Evolutionary conservation across 30 jellyfish, hydroid and myxozoan genomes (phyloP), one percentile per base, ranked within the genome.

Genomic region (Chrysaora quinquecirrha): DNA sequence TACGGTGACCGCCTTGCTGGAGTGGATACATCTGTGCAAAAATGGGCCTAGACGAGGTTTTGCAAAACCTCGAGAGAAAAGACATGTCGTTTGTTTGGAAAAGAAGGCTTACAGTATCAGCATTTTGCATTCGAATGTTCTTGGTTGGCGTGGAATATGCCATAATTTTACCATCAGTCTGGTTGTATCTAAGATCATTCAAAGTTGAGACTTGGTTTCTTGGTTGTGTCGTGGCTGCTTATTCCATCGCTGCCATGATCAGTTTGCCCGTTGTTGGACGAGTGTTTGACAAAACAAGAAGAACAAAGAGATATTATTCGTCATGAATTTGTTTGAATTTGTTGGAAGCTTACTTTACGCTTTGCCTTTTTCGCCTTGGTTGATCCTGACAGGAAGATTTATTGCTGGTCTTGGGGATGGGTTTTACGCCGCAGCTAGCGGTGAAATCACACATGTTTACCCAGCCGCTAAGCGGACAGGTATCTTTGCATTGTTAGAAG

Each of bases 361-460:
- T 19, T 49, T 94, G 71, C 99, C 96, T 2, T 87, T 83, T 78
- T 83, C 96, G 4, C 87, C 86, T 0, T 87, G 96, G 91, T 38
- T 94, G 71, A 38, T 80, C 48, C 69, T 94, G 1, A 60, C 47
- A 10, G 99, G 99, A 46, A 60, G 99, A 27, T 82, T 87, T 46
- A 48, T 94, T 1, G 97, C 99, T 7, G 99, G 99, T 19, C 71
- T 87, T 10, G 99, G 99, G 16, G 99, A 94, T 66, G 99, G 99
- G 2, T 94, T 94, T 87, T 94, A 35, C 76, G 97, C 99, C 19
- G 96, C 97, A 25, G 99, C 99, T 21, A 94, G 69, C 72, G 89
- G 97, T 28, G 99, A 94, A 71, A 81, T 94, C 66, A 85, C 96
- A 35, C 88, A 67, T 56, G 77, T 84, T 27, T 94, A 56, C 88